Evolutionary conservation across 2,113 vertebrate genomes (phyloP).

Genomic region (Forbesichthys papilliferus): DNA sequence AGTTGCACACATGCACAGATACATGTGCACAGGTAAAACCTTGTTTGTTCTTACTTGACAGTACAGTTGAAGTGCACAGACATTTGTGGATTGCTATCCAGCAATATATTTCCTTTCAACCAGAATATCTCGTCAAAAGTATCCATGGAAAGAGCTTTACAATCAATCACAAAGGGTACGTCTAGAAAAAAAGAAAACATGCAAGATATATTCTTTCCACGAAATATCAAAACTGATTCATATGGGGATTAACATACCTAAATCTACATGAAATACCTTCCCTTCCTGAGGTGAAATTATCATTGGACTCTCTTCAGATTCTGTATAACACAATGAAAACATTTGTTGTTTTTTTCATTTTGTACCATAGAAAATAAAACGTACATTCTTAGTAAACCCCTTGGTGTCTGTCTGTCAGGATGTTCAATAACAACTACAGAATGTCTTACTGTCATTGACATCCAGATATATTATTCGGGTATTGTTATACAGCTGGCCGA

Average conservation of each 20-base stretch:
- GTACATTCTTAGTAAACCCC: background rate
- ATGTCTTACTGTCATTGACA: slow-evolving; percentile 23
- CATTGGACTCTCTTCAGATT: background rate
- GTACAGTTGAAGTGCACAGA: slow-evolving; percentile 22
- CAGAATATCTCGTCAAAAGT: slow-evolving; percentile 10
- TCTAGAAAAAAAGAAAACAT: slow-evolving; percentile 37
- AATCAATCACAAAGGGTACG: slow-evolving; percentile 34
- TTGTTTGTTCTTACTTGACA: slow-evolving; percentile 23
- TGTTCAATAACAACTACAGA: too few species aligned
- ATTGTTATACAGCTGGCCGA: slow-evolving; percentile 41
- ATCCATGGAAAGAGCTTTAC: background rate
- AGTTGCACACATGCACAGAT: background rate
- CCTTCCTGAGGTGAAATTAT: slow-evolving; percentile 28
- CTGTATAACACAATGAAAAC: slow-evolving; percentile 12
- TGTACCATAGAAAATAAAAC: background rate
- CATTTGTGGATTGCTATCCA: background rate
- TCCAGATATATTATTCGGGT: slow-evolving; percentile 13
- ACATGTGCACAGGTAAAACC: background rate
- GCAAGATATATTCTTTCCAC: background rate
- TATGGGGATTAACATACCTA: slow-evolving; percentile 45
- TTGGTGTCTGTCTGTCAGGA: background rate
- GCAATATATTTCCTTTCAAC: background rate
- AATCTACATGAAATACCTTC: slow-evolving; percentile 30
- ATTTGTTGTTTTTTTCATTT: background rate
- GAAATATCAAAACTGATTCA: background rate